These are phyloP conservation scores for Hemaris fuciformis DNA, from an alignment of 2,888 invertebrate genomes.

Conservation along the genomic window DNA sequence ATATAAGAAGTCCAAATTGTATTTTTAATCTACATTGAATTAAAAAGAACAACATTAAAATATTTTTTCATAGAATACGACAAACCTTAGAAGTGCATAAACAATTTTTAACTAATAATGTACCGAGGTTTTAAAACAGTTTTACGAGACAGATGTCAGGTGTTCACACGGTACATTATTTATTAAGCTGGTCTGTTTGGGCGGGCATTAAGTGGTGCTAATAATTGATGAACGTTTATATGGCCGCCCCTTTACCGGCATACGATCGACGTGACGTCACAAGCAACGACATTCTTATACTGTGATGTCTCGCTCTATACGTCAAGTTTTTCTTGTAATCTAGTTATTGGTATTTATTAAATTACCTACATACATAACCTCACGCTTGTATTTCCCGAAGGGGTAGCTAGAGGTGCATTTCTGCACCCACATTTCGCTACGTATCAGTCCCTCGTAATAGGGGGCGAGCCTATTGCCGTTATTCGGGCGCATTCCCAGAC, in stretches of 20 bases:
- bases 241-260: slow-evolving; percentile 27
- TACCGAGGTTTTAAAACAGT: slow-evolving; percentile 9
- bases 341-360: too few species aligned
- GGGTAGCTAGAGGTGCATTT: too few species aligned
- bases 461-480: too few species aligned
- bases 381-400: too few species aligned
- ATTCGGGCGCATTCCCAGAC: too few species aligned
- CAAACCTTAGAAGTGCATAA: not conserved
- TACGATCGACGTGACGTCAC: not conserved
- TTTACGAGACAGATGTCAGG: slow-evolving; percentile 42
- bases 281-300: not conserved
- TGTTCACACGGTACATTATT: slow-evolving; percentile 48
- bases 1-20: not conserved
- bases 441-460: too few species aligned
- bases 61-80: not conserved
- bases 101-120: not conserved
- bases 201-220: slow-evolving; percentile 51
- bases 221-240: slow-evolving; percentile 49
- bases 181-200: slow-evolving; percentile 39
- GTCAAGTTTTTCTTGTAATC: too few species aligned
- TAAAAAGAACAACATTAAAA: not conserved
- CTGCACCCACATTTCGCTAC: too few species aligned
- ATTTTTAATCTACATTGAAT: not conserved
- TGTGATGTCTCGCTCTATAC: not conserved
- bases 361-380: too few species aligned